Evolutionary conservation across 2,888 invertebrate genomes (phyloP), one percentile per base, ranked within the genome.

Genomic region (Opisthograptis luteolata): DNA sequence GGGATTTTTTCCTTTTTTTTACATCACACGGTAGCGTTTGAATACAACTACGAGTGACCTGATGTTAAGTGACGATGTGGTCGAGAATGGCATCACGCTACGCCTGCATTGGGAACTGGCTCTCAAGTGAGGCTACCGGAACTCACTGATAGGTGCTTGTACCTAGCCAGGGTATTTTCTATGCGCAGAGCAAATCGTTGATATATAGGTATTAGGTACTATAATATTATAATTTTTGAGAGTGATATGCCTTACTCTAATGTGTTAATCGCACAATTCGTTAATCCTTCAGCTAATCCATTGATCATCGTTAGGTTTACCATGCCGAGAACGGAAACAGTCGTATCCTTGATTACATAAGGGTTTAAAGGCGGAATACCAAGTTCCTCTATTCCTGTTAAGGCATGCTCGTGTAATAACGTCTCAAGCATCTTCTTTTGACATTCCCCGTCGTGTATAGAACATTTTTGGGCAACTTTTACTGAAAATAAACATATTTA

Each of bases 341-440:
- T 44, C 2, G 51, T 31, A 13, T 62, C 20, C 2, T 56, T 41
- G 0, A 64, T 12, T 14, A 14, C 24, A 25, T 56, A 40, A 1
- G 66, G 66, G 19, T 63, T 62, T 12, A 61, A 35, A 0, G 43
- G 19, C 2, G 58, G 54, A 2, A 68, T 56, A 0, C 31, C 55
- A n/a, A 48, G 12, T 1, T 61, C 62, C 24, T 59, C 47, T 8
- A 62, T 24, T 1, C 66, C 64, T 25, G 25, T 37, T 31, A 43
- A 28, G 7, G 39, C 50, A 7, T 46, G 15, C 5, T 32, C n/a
- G 0, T 20, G 13, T 6, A 54, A 10, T 2, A 46, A 7, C 0
- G 36, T 12, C 17, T 42, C 22, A n/a, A 48, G 35, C 1, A 40
- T 2, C 1, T 43, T 30, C 5, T 6, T 54, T 20, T 56, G 40